Evolutionary conservation across 2,113 vertebrate genomes (phyloP), one percentile per base, ranked within the genome.

Genomic region (Acanthochromis polyacanthus): DNA sequence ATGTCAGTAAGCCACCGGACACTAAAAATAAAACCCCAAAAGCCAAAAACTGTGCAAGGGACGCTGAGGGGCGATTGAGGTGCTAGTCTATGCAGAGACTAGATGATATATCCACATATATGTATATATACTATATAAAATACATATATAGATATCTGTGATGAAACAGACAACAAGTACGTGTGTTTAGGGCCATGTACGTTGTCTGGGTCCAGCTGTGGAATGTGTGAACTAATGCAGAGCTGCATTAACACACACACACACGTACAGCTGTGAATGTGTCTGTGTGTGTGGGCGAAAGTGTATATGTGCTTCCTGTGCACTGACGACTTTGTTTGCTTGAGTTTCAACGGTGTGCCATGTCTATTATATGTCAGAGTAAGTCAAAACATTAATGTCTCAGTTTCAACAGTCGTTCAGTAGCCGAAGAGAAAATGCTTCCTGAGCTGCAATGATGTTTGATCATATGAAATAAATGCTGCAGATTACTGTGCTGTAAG

Each of bases 281-380:
- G 40, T 67, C 7, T 3, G 12, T 62, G 25, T 73, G 66, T 59
- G 65, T 61, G n/a, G 28, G 36, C 2, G 45, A 61, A 55, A 55
- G 69, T 81, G 73, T 38, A 83, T 65, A 22, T 48, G 17, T 52
- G 60, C 59, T 75, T 82, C 85, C 88, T 90, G 82, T 86, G 82
- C 83, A 88, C 83, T 85, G 84, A 85, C 69, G 43, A 20, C 1
- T 25, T 23, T 14, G 4, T 15, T 55, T 19, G 55, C 59, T 46
- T 46, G 16, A 14, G 10, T 45, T 45, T 46, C 16, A 15, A 15
- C 10, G 12, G 45, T 14, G 45, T 12, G 30, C 30, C 30, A 30
- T 30, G 30, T 30, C 30, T 30, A 30, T 30, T 30, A 30, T 30
- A 6, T 30, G 30, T 30, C 12, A 40, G 38, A 40, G 6, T 10